Evolutionary conservation across 2,797 vertebrate genomes (phyloP), one percentile per base, ranked within the genome.

Genomic region (Tragopan temminckii): DNA sequence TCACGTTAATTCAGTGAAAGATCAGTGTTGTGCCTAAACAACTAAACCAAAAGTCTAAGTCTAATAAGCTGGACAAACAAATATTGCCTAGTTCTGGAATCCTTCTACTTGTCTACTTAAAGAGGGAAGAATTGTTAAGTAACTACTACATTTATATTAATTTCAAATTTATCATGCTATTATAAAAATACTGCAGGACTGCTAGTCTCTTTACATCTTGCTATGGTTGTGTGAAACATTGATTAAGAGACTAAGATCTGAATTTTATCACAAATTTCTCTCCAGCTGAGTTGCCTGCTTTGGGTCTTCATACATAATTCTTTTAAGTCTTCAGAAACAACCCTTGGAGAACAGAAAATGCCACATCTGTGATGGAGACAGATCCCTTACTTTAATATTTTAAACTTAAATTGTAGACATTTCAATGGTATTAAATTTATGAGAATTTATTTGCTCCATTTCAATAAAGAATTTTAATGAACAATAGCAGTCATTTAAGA

Each of bases 21-120:
- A 67, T 15, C 27, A 50, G 15, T 7, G 13, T 25, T 27, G 23
- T 25, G 27, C 0, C 0, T 45, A 7, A 14, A 36, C 66, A 58
- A 9, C 21, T 48, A 69, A 53, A 80, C 7, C 17, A 45, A 43
- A n/a, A n/a, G n/a, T n/a, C n/a, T n/a, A n/a, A 21, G 48, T 82
- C 57, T 66, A 74, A 29, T 13, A 12, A 68, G 2, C 21, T 40
- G n/a, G 23, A 82, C 24, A 76, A 83, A 66, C 1, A 11, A 87
- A 31, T 17, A 76, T 4, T 69, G 20, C 20, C 55, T 42, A 64
- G 6, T 10, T 79, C 20, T 29, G 14, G 25, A 68, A 63, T 8
- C 5, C 35, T 61, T 72, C 71, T 64, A 43, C 10, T 57, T 1
- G 46, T 75, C 63, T 71, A 50, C 31, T 80, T 68, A 46, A 3